Conservation (phyloP, 1,140 invertebrate genomes). For the Papilio helenus region DNA sequence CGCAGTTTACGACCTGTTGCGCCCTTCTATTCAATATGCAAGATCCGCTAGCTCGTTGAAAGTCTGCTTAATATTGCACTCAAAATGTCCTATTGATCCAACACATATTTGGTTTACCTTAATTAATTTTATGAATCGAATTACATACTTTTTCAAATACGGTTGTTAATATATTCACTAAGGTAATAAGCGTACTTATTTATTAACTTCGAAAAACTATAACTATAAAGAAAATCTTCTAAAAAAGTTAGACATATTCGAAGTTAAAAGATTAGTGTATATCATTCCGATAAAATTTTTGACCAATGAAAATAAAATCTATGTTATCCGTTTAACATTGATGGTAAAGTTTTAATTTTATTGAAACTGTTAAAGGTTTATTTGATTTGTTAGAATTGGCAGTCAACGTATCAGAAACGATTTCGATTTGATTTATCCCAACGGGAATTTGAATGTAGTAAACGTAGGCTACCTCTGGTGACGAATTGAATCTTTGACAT, state of each 20-base stretch:
- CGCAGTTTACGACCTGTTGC: slow-evolving; percentile 73
- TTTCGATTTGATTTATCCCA: background rate
- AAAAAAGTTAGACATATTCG: too few species aligned
- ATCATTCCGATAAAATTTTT: background rate
- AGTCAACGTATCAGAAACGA: background rate
- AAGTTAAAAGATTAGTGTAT: too few species aligned
- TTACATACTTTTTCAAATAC: too few species aligned
- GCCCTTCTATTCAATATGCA: slow-evolving; percentile 51
- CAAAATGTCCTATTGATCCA: background rate
- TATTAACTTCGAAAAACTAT: too few species aligned
- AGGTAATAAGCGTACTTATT: too few species aligned
- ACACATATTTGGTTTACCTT: too few species aligned
- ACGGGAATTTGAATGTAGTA: background rate
- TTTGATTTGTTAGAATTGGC: slow-evolving; percentile 1
- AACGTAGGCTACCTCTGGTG: background rate
- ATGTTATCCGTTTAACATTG: background rate
- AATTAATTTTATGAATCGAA: too few species aligned
- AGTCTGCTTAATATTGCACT: background rate
- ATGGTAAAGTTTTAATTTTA: background rate
- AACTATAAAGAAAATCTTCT: too few species aligned
- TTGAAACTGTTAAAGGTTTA: background rate
- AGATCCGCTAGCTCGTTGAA: background rate
- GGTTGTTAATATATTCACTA: too few species aligned
- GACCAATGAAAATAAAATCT: background rate
- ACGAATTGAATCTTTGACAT: background rate